phyloP scores from a whole-genome alignment of 2,888 invertebrate species.

The Eulithis testata region DNA sequence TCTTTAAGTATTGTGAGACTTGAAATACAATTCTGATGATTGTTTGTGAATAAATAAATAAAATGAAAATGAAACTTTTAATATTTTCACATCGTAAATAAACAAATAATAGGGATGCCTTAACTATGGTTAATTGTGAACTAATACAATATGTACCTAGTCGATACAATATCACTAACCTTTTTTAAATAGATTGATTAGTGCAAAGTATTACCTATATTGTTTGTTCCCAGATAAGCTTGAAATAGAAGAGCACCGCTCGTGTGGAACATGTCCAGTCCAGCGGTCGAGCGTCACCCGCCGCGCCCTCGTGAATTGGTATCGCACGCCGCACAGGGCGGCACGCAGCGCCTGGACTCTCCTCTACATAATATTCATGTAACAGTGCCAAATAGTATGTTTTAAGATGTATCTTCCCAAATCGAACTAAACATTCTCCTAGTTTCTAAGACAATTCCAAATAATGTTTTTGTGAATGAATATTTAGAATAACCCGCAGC shows the following conservation, averaged over 20 bases:
- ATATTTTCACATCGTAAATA: slow-evolving; percentile 32
- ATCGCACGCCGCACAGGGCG: too few relatives aligned
- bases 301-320: too few relatives aligned
- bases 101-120: slow-evolving; percentile 30
- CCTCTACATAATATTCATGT: slow-evolving; percentile 33
- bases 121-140: slow-evolving; percentile 42
- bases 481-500: not conserved
- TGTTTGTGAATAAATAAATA: too few relatives aligned
- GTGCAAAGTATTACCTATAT: too few relatives aligned
- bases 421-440: not conserved
- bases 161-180: too few relatives aligned
- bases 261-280: slow-evolving; percentile 6
- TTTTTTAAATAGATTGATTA: too few relatives aligned
- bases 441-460: not conserved
- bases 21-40: too few relatives aligned
- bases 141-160: slow-evolving; percentile 16
- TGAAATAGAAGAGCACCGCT: not conserved
- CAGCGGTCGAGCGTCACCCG: not conserved
- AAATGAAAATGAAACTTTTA: too few relatives aligned
- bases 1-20: too few relatives aligned
- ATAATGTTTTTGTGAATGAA: not conserved
- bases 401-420: slow-evolving; percentile 39
- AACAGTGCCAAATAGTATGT: slow-evolving; percentile 64
- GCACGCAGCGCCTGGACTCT: not conserved
- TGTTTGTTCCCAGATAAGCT: slow-evolving; percentile 17